A percentile compares a stretch with the other conserved stretches of the same genome.
phyloP scores from a whole-genome alignment of 1,140 invertebrate genomes.

The Lamellibrachia luymesi region DNA sequence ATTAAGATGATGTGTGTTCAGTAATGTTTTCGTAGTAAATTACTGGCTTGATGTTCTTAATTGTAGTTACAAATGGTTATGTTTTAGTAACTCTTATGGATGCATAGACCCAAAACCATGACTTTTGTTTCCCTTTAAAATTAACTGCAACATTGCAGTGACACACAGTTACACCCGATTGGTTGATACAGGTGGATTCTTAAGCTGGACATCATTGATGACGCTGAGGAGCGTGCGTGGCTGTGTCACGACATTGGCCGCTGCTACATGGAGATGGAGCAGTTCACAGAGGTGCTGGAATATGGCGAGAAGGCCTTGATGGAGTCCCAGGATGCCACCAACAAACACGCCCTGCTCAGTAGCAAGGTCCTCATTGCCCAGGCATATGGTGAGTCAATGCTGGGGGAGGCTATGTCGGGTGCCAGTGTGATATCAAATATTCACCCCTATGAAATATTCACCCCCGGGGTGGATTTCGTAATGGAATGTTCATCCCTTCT shows the following conservation, averaged over 20 bases:
- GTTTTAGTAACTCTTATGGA: no score
- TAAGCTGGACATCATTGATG: background rate
- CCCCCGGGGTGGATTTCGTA: no score
- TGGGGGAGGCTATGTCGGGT: background rate
- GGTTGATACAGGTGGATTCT: background rate
- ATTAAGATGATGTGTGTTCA: no score
- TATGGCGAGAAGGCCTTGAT: background rate
- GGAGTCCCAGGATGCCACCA: background rate
- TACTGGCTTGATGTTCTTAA: no score
- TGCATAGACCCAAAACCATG: no score
- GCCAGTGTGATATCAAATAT: no score
- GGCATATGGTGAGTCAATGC: background rate
- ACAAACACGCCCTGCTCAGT: background rate
- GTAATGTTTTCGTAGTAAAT: no score
- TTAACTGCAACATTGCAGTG: no score
- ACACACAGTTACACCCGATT: background rate
- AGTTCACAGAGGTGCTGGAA: background rate
- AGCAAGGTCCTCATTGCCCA: background rate
- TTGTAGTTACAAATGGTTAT: no score
- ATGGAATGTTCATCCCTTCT: no score
- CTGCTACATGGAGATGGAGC: background rate
- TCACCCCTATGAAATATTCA: no score
- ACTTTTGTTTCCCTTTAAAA: no score
- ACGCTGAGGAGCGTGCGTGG: background rate
- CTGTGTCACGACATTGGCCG: background rate